A percentile compares a stretch with the other conserved stretches of the same genome.
Conservation (phyloP, 2,888 invertebrate species). For the Emesis russula region DNA sequence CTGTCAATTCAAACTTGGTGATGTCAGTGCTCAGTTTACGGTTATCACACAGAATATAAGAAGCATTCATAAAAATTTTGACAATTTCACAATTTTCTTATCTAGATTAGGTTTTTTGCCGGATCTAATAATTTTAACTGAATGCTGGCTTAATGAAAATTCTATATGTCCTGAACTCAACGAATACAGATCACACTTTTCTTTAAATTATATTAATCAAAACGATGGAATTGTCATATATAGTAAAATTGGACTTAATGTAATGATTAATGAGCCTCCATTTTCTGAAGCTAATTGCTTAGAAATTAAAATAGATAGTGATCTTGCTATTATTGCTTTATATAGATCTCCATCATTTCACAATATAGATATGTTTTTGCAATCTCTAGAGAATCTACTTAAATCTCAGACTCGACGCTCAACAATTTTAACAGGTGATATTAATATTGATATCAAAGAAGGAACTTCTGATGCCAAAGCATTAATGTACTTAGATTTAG, state of each 20-base stretch:
- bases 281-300: not conserved
- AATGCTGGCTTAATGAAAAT: slow-evolving; percentile 43
- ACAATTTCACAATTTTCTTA: slow-evolving; percentile 17
- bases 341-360: slow-evolving; percentile 14
- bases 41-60: slow-evolving; percentile 30
- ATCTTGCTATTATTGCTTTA: not conserved
- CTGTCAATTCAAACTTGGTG: too few species aligned
- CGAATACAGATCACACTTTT: not conserved
- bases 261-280: not conserved
- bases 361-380: not conserved
- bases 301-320: not conserved
- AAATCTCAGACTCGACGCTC: too few species aligned
- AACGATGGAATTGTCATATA: not conserved
- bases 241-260: not conserved
- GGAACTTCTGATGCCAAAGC: too few species aligned
- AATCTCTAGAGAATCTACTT: not conserved
- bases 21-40: too few species aligned
- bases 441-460: too few species aligned
- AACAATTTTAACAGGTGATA: too few species aligned
- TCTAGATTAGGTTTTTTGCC: slow-evolving; percentile 11
- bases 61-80: slow-evolving; percentile 37
- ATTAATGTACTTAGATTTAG: too few species aligned
- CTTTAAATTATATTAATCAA: slow-evolving; percentile 3
- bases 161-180: not conserved
- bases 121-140: slow-evolving; percentile 50